These are phyloP conservation scores for Malthinus flaveolus DNA, from an alignment of 2,888 invertebrate species.

Conservation along the genomic window DNA sequence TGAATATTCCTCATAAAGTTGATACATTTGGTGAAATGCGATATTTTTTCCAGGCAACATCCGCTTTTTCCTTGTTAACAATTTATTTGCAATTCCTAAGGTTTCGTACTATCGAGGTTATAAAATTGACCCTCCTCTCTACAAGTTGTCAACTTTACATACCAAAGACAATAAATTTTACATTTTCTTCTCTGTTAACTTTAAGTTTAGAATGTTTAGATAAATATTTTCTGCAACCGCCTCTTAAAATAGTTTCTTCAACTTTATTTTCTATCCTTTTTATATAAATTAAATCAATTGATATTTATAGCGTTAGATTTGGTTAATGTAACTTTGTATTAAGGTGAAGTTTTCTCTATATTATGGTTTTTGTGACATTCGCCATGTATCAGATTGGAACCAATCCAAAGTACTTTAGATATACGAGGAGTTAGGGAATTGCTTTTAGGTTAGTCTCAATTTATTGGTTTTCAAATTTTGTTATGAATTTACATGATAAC, in stretches of 20 bases:
- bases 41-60: background rate
- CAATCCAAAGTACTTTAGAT: slow-evolving; percentile 18
- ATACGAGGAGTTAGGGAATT: slow-evolving; percentile 23
- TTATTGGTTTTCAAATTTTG: slow-evolving; percentile 25
- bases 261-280: too few species aligned
- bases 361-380: slow-evolving; percentile 16
- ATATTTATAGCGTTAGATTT: too few species aligned
- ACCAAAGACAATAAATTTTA: too few species aligned
- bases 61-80: slow-evolving; percentile 19
- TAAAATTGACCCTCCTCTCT: too few species aligned
- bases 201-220: too few species aligned
- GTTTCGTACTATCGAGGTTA: too few species aligned
- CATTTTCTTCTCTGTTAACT: too few species aligned
- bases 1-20: slow-evolving; percentile 3
- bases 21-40: slow-evolving; percentile 2
- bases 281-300: too few species aligned
- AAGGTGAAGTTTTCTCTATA: slow-evolving; percentile 23
- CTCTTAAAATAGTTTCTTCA: too few species aligned
- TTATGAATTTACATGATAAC: slow-evolving; percentile 24
- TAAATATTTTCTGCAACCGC: too few species aligned
- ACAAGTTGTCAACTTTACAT: too few species aligned
- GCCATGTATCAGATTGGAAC: slow-evolving; percentile 18
- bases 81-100: background rate
- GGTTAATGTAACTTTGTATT: background rate
- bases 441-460: slow-evolving; percentile 24